phyloP scores from a whole-genome alignment of 2,797 vertebrate species.

The Brachyrhaphis roseni region DNA sequence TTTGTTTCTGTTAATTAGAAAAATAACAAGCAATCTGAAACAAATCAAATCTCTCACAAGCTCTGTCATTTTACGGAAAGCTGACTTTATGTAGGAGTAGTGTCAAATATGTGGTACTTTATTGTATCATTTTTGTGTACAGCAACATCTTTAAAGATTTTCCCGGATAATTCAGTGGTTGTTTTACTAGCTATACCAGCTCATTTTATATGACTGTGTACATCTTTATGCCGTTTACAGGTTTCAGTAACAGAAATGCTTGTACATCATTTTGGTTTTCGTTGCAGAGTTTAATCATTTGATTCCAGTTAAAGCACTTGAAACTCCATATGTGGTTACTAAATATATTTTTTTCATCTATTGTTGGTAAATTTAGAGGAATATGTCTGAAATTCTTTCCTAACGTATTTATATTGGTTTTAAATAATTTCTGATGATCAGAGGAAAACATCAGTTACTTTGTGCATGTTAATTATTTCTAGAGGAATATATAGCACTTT shows the following conservation, averaged over 20 bases:
- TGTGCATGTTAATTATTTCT: not conserved
- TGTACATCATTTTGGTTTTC: not conserved
- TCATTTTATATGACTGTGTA: not conserved
- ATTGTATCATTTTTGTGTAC: not conserved
- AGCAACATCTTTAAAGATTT: not conserved
- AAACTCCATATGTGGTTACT: not conserved
- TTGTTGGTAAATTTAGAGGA: not conserved
- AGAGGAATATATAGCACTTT: not conserved
- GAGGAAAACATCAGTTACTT: not conserved
- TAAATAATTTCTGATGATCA: constrained; percentile 9
- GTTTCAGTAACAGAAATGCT: not conserved
- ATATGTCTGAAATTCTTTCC: not conserved
- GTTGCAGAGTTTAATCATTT: not conserved
- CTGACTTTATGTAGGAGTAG: not conserved
- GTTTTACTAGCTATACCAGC: not conserved
- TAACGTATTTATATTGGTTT: not conserved
- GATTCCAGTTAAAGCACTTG: constrained; percentile 1
- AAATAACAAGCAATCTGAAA: not conserved
- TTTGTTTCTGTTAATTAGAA: not conserved
- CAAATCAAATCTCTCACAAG: not conserved
- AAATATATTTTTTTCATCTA: not conserved
- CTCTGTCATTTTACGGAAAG: not conserved
- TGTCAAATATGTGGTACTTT: not conserved
- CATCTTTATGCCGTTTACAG: not conserved
- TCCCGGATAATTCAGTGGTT: not conserved